Base-by-base conservation (phyloP, 37 sponge, comb jelly and placozoan species). In the Aphrocallistes beatrix region DNA sequence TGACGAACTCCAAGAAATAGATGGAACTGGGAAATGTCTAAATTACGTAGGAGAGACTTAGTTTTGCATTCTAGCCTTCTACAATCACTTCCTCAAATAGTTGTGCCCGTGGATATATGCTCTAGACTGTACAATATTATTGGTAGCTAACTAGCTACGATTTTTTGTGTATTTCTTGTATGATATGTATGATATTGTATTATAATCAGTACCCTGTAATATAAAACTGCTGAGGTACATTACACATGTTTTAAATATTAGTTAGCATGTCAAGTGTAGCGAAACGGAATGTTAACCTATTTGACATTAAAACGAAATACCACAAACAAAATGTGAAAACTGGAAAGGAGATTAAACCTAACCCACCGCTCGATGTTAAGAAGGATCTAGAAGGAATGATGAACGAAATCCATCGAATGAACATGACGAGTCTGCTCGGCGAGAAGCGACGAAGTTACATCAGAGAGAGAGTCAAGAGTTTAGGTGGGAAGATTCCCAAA, bases 41-140 rank as follows among this genome's bases (percentile, higher is more conserved):
- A 60, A 60, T 25, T 60, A 60, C 75, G n/a, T 60, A 19, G 75
- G 75, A 60, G 75, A 60, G 75, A 60, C 21, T 60, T 60, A 60
- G 75, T 13, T 32, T 3, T 60, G 34, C n/a, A n/a, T n/a, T 19
- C 34, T 13, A 19, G 25, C 34, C 21, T 13, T 28, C 34, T 30
- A 60, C 3, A 60, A 60, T 60, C 75, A 60, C 75, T 60, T 60
- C n/a, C 25, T n/a, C n/a, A n/a, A n/a, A n/a, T n/a, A n/a, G n/a
- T n/a, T n/a, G n/a, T n/a, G n/a, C n/a, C n/a, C n/a, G n/a, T n/a
- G n/a, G n/a, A n/a, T n/a, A n/a, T n/a, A n/a, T n/a, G n/a, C n/a
- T n/a, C n/a, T n/a, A n/a, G n/a, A n/a, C n/a, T n/a, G n/a, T n/a
- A n/a, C n/a, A n/a, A n/a, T n/a, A n/a, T n/a, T n/a, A n/a, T n/a